These are phyloP conservation scores for Gallinago undulata DNA, from an alignment of 2,113 vertebrate genomes.

Conservation along the genomic window DNA sequence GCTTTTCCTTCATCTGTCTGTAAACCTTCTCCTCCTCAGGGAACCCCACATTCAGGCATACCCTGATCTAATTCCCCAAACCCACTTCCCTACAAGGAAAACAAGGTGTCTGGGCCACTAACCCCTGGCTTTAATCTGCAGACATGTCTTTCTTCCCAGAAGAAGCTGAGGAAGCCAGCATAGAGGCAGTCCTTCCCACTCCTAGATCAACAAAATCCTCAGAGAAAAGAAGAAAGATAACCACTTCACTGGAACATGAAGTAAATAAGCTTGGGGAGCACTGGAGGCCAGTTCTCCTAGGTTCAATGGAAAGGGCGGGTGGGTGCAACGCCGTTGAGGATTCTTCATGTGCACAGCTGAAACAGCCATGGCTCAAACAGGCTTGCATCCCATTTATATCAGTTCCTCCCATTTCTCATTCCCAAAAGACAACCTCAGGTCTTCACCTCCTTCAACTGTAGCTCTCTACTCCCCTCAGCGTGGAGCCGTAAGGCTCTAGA, in stretches of 20 bases:
- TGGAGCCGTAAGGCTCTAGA: background rate
- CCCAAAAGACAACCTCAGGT: background rate
- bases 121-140: background rate
- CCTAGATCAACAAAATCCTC: background rate
- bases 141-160: background rate
- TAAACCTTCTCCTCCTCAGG: background rate
- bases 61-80: background rate
- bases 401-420: background rate
- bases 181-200: background rate
- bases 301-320: background rate
- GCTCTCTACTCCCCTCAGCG: background rate
- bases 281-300: background rate
- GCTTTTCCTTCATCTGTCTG: background rate
- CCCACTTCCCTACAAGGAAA: background rate
- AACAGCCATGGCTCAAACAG: background rate
- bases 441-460: background rate
- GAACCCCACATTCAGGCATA: background rate
- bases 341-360: background rate
- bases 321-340: background rate
- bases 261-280: background rate
- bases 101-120: background rate
- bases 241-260: too few relatives aligned
- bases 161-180: background rate
- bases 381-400: background rate
- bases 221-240: background rate